These are phyloP conservation scores for Ophion obscuratus DNA, from an alignment of 2,888 invertebrate species.

Conservation along the genomic window DNA sequence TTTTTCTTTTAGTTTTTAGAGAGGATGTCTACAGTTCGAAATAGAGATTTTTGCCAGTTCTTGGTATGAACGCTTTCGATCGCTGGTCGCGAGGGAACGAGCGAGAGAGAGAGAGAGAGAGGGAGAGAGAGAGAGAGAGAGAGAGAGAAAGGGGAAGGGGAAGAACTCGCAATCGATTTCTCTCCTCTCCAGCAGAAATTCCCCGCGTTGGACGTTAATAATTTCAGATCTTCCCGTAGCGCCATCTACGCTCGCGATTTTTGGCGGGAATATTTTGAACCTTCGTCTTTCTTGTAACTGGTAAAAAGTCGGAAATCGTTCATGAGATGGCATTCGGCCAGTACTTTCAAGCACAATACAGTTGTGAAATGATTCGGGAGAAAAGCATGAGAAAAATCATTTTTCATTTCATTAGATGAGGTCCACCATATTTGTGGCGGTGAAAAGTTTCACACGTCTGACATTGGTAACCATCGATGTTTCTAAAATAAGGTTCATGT, in stretches of 20 bases:
- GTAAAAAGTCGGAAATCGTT: no score
- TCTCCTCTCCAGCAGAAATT: conserved; percentile 48
- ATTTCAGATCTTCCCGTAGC: conserved; percentile 47
- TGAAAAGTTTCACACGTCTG: no score
- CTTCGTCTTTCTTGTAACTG: not conserved
- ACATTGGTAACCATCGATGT: no score
- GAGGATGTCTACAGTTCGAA: conserved; percentile 12
- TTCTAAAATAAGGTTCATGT: no score
- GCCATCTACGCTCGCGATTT: conserved; percentile 37
- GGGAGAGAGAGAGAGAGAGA: conserved; percentile 41
- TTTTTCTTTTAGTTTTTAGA: not conserved
- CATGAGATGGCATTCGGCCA: not conserved
- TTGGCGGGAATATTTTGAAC: conserved; percentile 58
- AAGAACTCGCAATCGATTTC: conserved; percentile 62
- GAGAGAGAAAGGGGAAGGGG: conserved; percentile 38
- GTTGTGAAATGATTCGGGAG: no score
- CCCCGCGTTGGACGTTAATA: conserved; percentile 56
- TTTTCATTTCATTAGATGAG: no score
- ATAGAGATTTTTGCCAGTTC: conserved; percentile 16
- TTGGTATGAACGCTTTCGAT: conserved; percentile 52
- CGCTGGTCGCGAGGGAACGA: conserved; percentile 37
- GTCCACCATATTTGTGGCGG: no score
- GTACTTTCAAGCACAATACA: not conserved
- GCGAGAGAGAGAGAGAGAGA: conserved; percentile 46
- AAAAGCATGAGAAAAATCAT: no score